Percentiles rank a stretch among this genome's conserved stretches.
These are phyloP conservation scores for Smittia aterrima DNA, from an alignment of 2,888 invertebrate species.

Conservation along the genomic window DNA sequence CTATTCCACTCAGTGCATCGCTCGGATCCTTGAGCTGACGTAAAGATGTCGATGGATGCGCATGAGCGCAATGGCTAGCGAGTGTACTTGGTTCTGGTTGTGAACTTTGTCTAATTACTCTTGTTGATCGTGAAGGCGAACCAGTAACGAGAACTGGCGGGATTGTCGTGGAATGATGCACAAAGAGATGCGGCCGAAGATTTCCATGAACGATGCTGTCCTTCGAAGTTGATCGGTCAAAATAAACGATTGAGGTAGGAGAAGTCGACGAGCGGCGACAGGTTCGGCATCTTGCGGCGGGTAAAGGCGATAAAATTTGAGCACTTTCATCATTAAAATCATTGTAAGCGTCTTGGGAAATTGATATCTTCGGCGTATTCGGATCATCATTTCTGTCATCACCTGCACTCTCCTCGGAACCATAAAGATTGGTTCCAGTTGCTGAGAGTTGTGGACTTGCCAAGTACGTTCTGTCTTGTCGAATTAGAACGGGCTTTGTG, in stretches of 20 bases:
- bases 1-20: conserved; percentile 87
- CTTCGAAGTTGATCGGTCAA: conserved; percentile 58
- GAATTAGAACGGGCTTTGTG: conserved; percentile 76
- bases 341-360: conserved; percentile 22
- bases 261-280: conserved; percentile 77
- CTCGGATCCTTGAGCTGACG: conserved; percentile 75
- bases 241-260: conserved; percentile 70
- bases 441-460: conserved; percentile 70
- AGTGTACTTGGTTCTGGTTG: conserved; percentile 69
- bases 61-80: conserved; percentile 63
- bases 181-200: conserved; percentile 22
- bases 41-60: conserved; percentile 59
- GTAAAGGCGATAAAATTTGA: conserved; percentile 29
- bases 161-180: conserved; percentile 50
- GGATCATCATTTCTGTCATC: conserved; percentile 60
- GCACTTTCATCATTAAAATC: conserved; percentile 19
- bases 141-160: conserved; percentile 73
- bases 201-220: conserved; percentile 48
- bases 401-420: conserved; percentile 75
- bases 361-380: conserved; percentile 52
- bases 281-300: conserved; percentile 55
- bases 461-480: conserved; percentile 76
- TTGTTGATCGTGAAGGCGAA: conserved; percentile 62
- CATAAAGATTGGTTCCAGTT: conserved; percentile 58
- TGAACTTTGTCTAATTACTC: conserved; percentile 86